Evolutionary conservation across 2,797 vertebrate genomes (phyloP).

Genomic region (Hypotaenidia philippensis): DNA sequence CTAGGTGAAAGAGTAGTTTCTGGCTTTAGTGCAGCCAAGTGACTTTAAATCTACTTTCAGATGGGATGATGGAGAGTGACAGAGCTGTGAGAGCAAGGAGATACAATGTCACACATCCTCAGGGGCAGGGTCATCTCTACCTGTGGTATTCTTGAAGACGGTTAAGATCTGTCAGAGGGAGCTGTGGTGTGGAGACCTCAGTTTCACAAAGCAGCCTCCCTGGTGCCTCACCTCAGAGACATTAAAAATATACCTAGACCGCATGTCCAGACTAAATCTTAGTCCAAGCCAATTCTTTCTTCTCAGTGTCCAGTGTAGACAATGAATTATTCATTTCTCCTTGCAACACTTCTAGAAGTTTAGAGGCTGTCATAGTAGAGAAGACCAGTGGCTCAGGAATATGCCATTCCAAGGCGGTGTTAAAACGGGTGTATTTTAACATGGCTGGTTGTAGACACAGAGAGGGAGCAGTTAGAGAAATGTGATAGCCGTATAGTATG

Average conservation of each 20-base stretch:
- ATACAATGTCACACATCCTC: not conserved
- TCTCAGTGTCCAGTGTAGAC: rapidly evolving
- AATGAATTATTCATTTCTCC: not conserved
- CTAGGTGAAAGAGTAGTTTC: not conserved
- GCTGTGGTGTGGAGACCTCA: not conserved
- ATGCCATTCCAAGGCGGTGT: not conserved
- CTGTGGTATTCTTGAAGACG: not conserved
- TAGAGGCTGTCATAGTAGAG: not conserved
- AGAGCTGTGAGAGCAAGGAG: not conserved
- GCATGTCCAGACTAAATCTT: not conserved
- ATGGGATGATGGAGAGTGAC: not conserved
- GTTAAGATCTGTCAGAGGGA: not conserved
- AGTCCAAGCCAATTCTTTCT: not conserved
- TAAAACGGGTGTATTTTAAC: not conserved
- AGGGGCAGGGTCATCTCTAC: not conserved
- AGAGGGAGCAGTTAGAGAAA: slow-evolving; percentile 17
- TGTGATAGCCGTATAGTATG: slow-evolving; percentile 17
- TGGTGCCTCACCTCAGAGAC: not conserved
- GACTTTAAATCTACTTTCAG: not conserved
- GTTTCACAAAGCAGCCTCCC: not conserved
- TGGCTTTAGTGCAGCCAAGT: not conserved
- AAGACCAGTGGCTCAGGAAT: not conserved
- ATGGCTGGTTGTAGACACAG: not conserved
- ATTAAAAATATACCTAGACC: not conserved
- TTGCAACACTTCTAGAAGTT: not conserved